Evolutionary conservation across 2,113 vertebrate species (phyloP), one percentile per base, ranked within the genome.

Genomic region (Oophaga pumilio): DNA sequence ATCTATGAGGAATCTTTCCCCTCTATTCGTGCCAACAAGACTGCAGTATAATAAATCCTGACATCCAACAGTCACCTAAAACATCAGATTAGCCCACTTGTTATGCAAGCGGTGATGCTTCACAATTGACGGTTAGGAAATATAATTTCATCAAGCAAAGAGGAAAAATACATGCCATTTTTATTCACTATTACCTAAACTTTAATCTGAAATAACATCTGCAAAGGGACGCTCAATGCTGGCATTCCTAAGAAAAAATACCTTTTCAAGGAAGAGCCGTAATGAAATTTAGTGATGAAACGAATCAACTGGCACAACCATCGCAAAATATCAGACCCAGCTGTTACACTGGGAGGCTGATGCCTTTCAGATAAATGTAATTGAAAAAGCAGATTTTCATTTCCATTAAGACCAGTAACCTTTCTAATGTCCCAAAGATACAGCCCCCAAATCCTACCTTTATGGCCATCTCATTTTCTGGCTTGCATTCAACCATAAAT

Each of bases 141-240:
- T 13, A 52, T 85, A 90, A 68, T n/a, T 91, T 91, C 56, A 90
- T 57, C 53, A 76, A 91, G 90, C 15, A 79, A 87, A 76, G 88
- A 88, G 76, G 90, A 73, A 90, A 92, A 92, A 90, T 89, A 85
- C 53, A 0, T 85, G 90, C 91, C 91, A 90, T 84, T 89, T 93
- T 90, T 86, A 90, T 84, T 93, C 90, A 91, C 87, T 88, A 85
- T 82, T 87, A 87, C 89, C 84, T 91, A 89, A 57, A 76, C 64
- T 91, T 91, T 93, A 91, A 92, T 90, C 85, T 88, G 90, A 91
- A 92, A 91, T 91, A 92, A 89, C 91, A 90, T 92, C 91, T 92
- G 91, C 84, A 91, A 90, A 56, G 66, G 87, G 87, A 82, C 0
- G 8, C 68, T 89, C 60, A 89, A 91, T 84, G 74, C 68, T 89